Evolutionary conservation across 2,113 vertebrate species (phyloP), one percentile per base, ranked within the genome.

Genomic region (Oenanthe oenanthe): DNA sequence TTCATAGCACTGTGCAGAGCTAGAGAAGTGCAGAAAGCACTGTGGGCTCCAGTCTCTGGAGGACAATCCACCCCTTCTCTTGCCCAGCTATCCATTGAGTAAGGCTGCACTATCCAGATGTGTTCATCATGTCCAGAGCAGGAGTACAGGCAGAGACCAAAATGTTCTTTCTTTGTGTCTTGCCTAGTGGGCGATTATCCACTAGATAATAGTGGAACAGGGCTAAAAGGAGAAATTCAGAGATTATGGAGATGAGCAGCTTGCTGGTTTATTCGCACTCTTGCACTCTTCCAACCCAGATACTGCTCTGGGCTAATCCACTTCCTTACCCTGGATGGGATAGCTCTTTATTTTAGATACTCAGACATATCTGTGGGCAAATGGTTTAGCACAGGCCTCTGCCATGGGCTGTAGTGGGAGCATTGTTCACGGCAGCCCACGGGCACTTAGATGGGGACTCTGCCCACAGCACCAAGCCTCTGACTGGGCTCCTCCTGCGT

Each of bases 401-500:
- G 45, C 20, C 10, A 0, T 1, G 34, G 50, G 51, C 66, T 47
- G 22, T 22, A 36, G 61, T 8, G 50, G 48, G 50, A 72, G 42
- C 20, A n/a, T 28, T 21, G 13, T 24, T 68, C 34, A 7, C 8
- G 40, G 54, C 51, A 53, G 88, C 40, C n/a, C 43, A 12, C 5
- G 9, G 72, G 50, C 34, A 40, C 47, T 40, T 60, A 29, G 51
- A 62, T 21, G 43, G 70, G 79, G 24, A 22, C 32, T 45, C 8
- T 45, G 53, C 56, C 2, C 1, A 32, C 60, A 85, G 77, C 32
- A 17, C 53, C 60, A 16, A 12, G 34, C 15, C 54, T 50, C 42
- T 83, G 76, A 92, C 56, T 72, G 51, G 20, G 26, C 50, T 73
- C 51, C 91, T 48, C 94, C 86, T 87, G 68, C 76, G 93, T 98